Percentiles rank a stretch among this genome's conserved stretches.
These are phyloP conservation scores for Plotosus lineatus DNA, from an alignment of 2,113 vertebrate species.

Conservation along the genomic window DNA sequence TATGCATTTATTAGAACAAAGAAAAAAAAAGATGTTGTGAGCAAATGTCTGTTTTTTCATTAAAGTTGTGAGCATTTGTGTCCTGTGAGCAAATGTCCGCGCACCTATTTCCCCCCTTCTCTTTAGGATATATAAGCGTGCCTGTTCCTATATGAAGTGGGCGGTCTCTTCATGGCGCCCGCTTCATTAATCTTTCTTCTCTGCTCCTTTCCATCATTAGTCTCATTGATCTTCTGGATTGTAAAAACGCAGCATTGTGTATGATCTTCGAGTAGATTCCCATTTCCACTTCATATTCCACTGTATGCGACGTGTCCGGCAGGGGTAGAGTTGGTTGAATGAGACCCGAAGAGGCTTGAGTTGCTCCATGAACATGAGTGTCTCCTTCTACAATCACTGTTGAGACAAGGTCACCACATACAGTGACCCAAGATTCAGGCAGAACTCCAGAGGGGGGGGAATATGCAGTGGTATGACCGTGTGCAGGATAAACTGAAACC, in stretches of 20 bases:
- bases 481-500: not conserved
- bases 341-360: not conserved
- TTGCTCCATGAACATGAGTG: not conserved
- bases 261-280: not conserved
- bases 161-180: not conserved
- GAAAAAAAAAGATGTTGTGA: no score
- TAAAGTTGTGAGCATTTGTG: no score
- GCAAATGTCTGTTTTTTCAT: no score
- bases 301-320: no score
- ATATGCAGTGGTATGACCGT: not conserved
- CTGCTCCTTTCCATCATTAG: conserved; percentile 15
- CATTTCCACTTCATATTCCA: not conserved
- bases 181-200: conserved; percentile 27
- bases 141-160: conserved; percentile 10
- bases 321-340: not conserved
- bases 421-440: not conserved
- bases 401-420: not conserved
- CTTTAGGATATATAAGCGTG: conserved; percentile 31
- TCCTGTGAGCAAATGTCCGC: no score
- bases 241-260: not conserved
- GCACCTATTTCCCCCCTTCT: no score
- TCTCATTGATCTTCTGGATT: conserved; percentile 24
- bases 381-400: not conserved
- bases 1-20: no score
- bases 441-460: not conserved